Base-by-base conservation (phyloP, 35 echinoderm and acorn worm species). In the Amphiura filiformis region DNA sequence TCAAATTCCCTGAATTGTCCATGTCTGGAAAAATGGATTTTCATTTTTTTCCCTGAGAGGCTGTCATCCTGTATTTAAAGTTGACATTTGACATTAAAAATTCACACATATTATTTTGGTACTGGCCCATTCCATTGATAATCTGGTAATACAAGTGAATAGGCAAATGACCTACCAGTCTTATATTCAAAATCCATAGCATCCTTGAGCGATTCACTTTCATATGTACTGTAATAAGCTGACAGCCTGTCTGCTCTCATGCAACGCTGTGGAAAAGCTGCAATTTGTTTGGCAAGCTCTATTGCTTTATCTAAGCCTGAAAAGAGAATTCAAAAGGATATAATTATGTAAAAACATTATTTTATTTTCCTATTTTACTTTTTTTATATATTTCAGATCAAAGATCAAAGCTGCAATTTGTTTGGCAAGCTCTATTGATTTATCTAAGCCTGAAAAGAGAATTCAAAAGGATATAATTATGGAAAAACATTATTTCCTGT, bases 121-220 rank as follows among this genome's bases (percentile, higher is more conserved):
- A 37, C 38, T 39, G 57, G 34, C 61, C 20, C 20, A 31, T 65
- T 11, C 26, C 14, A 86, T 1, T 81, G 52, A 26, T 15, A 52
- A 52, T 52, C 44, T 11, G 44, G 44, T 20, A 52, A 52, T 7
- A 52, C 20, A 52, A 11, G 20, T 70, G 61, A 15, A 70, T 70
- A 11, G 7, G 61, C 61, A 70, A 49, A 39, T 26, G 57, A 35
- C 78, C 84, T 42, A 94, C 96, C 96, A 39, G 90, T 92, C 15
- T 99, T 80, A 84, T 90, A 91, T 75, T 99, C 96, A 85, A 77
- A 99, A n/a, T 88, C 77, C n/a, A 99, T 78, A 28, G 96, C 96
- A n/a, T 95, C 93, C 15, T 94, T 36, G 14, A 92, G 79, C 18
- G 86, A 83, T 34, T 91, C 22, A 32, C 87, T 81, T 34, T 86